Evolutionary conservation across 2,797 vertebrate species (phyloP), one percentile per base, ranked within the genome.

Genomic region (Eulemur albifrons): DNA sequence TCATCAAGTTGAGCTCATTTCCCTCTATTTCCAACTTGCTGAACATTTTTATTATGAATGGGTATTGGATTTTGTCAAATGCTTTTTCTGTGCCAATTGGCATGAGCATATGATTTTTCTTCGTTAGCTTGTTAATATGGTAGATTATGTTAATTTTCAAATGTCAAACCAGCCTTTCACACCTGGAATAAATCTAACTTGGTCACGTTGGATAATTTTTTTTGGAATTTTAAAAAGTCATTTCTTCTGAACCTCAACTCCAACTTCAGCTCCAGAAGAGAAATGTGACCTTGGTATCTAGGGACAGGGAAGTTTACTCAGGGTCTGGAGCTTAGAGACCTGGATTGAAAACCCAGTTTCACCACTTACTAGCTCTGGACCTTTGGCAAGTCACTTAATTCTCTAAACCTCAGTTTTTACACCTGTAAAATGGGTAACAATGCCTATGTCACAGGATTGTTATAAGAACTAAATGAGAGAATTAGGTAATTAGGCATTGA

Each of bases 261-360:
- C 17, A 52, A 52, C 50, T 52, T 81, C 70, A 88, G 54, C 40
- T 92, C 67, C 76, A 50, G 48, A 95, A 90, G 43, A 95, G 40
- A 76, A 88, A 70, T 69, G 18, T 75, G 23, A 18, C 23, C 20
- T 95, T 76, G 75, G 48, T 52, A 43, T 70, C 30, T 40, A 70
- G 21, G 72, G 72, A 20, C 54, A 86, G 50, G 38, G 59, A 57
- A 38, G n/a, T 61, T 92, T 83, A 63, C 87, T 83, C 40, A 48
- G 54, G 18, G 21, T 84, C 61, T 92, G 18, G 35, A 93, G 25
- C n/a, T 61, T 52, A 92, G 32, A 95, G n/a, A 92, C 67, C 20
- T 23, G 32, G 23, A 87, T 77, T 97, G 43, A 95, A 94, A 94
- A 80, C 73, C 57, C 35, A 61, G 48, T 80, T 92, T 96, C 92